Evolutionary conservation across 2,888 invertebrate species (phyloP).

Genomic region (Brachypterus glaber): DNA sequence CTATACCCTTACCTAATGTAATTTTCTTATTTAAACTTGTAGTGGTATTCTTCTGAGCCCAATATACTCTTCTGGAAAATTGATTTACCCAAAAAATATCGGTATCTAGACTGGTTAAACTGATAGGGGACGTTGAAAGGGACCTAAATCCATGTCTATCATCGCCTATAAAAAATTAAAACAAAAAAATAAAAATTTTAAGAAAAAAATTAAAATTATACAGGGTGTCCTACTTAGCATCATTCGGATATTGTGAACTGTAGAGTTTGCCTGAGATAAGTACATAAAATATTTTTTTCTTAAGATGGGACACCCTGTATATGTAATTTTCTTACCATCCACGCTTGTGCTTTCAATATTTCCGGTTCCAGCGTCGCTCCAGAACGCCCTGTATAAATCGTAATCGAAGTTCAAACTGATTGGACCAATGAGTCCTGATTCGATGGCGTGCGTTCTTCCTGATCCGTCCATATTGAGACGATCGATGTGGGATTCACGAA

Average conservation of each 20-base stretch:
- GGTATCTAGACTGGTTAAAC: slow-evolving; percentile 51
- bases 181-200: slow-evolving; percentile 5
- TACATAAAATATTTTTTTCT: too few species aligned
- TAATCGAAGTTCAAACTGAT: slow-evolving; percentile 49
- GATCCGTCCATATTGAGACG: slow-evolving; percentile 59
- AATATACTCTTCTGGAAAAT: slow-evolving; percentile 49
- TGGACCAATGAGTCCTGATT: slow-evolving; percentile 43
- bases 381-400: slow-evolving; percentile 50
- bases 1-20: slow-evolving; percentile 34
- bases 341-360: slow-evolving; percentile 55
- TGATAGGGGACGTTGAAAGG: slow-evolving; percentile 41
- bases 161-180: slow-evolving; percentile 28
- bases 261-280: too few species aligned
- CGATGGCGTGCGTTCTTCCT: slow-evolving; percentile 40
- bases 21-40: slow-evolving; percentile 35
- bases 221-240: too few species aligned
- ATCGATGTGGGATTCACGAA: slow-evolving; percentile 48
- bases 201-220: too few species aligned
- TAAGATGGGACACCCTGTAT: too few species aligned
- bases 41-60: slow-evolving; percentile 45
- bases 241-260: too few species aligned
- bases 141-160: slow-evolving; percentile 37
- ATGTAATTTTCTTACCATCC: slow-evolving; percentile 42
- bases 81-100: slow-evolving; percentile 62
- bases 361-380: slow-evolving; percentile 58